These are phyloP conservation scores for Australoheros facetus DNA, from an alignment of 2,797 vertebrate species.

Conservation along the genomic window DNA sequence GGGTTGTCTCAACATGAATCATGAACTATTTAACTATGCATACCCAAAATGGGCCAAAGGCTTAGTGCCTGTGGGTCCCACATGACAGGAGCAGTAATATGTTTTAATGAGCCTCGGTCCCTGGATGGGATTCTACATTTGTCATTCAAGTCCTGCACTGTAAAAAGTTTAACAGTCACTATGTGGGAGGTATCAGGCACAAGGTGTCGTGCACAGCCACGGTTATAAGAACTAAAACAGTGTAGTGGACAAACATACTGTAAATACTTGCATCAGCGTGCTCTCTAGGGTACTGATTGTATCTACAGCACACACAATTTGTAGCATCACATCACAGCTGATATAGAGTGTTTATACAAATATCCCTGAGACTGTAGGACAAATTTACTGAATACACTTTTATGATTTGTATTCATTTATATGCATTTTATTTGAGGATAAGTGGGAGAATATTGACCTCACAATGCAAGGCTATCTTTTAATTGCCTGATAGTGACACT, in stretches of 20 bases:
- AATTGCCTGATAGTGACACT: slow-evolving; percentile 61
- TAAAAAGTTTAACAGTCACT: slow-evolving; percentile 22
- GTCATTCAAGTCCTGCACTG: slow-evolving; percentile 39
- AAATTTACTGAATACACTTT: slow-evolving; percentile 60
- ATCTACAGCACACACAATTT: slow-evolving; percentile 24
- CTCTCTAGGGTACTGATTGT: not conserved
- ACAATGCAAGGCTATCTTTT: slow-evolving; percentile 61
- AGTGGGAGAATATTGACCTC: slow-evolving; percentile 62
- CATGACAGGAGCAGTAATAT: slow-evolving; percentile 53
- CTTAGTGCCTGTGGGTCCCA: slow-evolving; percentile 38
- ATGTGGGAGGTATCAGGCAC: not conserved
- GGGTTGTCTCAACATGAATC: slow-evolving; percentile 41
- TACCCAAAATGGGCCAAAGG: slow-evolving; percentile 42
- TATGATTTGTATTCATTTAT: slow-evolving; percentile 45
- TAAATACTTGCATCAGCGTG: not conserved
- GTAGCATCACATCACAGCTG: slow-evolving; percentile 6
- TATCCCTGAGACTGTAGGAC: slow-evolving; percentile 23
- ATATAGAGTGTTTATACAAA: slow-evolving; percentile 27
- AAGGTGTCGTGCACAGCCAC: not conserved
- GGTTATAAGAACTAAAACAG: not conserved
- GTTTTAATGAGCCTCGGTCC: slow-evolving; percentile 52
- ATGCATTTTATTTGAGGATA: slow-evolving; percentile 50
- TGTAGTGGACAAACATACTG: too few relatives aligned
- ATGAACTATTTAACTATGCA: slow-evolving; percentile 48
- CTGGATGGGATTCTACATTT: slow-evolving; percentile 37